These are phyloP conservation scores for Salvator merianae DNA, from an alignment of 2,113 vertebrate species.

Conservation along the genomic window DNA sequence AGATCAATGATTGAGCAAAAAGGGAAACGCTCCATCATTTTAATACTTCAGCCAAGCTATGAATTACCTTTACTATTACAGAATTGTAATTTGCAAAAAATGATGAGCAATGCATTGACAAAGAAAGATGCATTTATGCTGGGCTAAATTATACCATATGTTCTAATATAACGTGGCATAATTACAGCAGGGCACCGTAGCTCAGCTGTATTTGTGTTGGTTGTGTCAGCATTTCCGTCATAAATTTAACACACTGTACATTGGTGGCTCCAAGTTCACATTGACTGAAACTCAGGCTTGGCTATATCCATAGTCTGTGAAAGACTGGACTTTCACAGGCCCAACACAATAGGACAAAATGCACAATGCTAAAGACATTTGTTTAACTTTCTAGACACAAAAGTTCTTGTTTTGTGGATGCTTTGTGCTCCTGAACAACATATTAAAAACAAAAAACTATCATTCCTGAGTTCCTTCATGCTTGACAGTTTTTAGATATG, in stretches of 20 bases:
- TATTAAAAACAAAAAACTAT: too few species aligned
- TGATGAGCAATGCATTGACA: conserved; percentile 59
- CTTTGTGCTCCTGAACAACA: neutral
- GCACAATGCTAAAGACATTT: neutral
- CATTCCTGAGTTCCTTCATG: too few species aligned
- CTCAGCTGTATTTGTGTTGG: conserved; percentile 24
- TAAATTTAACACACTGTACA: conserved; percentile 34
- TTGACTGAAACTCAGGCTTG: conserved; percentile 14
- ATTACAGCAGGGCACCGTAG: conserved; percentile 36
- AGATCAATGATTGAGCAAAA: conserved; percentile 64
- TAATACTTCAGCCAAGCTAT: conserved; percentile 46
- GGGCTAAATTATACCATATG: conserved; percentile 43
- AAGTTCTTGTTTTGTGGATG: neutral
- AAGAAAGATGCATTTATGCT: conserved; percentile 53
- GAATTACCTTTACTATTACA: conserved; percentile 61
- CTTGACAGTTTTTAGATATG: too few species aligned
- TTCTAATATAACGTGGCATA: conserved; percentile 37
- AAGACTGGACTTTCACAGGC: neutral
- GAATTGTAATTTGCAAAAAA: conserved; percentile 65
- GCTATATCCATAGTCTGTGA: neutral
- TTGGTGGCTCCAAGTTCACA: conserved; percentile 39
- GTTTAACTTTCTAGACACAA: neutral
- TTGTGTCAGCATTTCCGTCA: conserved; percentile 48
- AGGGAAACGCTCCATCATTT: conserved; percentile 63
- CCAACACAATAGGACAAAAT: neutral